phyloP scores from a whole-genome alignment of 2,113 vertebrate genomes.

The Ageneiosus marmoratus region DNA sequence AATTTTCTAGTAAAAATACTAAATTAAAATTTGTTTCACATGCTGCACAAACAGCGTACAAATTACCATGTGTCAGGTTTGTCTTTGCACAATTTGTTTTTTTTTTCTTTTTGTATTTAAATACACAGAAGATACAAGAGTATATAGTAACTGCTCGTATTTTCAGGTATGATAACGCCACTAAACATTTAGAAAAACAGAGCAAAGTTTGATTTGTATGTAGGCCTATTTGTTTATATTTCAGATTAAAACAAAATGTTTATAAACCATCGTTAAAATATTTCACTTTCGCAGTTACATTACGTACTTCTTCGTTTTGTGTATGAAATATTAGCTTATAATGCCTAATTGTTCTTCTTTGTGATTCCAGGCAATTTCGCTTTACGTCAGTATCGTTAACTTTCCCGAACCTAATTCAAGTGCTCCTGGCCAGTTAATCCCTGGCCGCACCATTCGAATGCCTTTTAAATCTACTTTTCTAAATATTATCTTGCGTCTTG shows the following conservation, averaged over 20 bases:
- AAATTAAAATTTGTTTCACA: background rate
- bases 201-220: background rate
- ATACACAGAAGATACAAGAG: too few species aligned
- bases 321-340: conserved; percentile 27
- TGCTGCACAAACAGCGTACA: background rate
- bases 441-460: conserved; percentile 58
- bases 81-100: background rate
- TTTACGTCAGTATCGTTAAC: conserved; percentile 90
- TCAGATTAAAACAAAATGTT: background rate
- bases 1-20: background rate
- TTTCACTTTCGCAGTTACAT: background rate
- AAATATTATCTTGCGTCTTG: conserved; percentile 30
- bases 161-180: background rate
- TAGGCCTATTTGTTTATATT: background rate
- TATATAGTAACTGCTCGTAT: too few species aligned
- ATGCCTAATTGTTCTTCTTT: conserved; percentile 63
- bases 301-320: background rate
- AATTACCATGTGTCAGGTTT: background rate
- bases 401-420: conserved; percentile 83
- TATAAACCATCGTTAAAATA: background rate
- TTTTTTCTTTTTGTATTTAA: background rate
- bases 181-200: background rate
- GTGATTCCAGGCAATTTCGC: conserved; percentile 75
- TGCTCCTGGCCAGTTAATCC: conserved; percentile 73
- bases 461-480: conserved; percentile 58